Percentiles rank a stretch among this genome's conserved stretches.
phyloP scores from a whole-genome alignment of 2,888 invertebrate species.

The Drosophila imparisetae region DNA sequence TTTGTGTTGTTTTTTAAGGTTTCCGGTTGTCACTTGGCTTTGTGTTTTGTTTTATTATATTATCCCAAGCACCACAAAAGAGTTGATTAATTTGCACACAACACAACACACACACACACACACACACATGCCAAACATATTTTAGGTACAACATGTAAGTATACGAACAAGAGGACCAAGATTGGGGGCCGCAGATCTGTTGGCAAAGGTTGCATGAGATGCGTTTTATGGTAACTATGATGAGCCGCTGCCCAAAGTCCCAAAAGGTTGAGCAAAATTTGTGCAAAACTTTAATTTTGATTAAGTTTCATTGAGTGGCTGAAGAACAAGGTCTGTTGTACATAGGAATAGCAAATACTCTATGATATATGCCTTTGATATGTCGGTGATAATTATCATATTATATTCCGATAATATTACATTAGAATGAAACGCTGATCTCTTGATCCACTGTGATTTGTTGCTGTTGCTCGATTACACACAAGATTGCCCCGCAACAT shows the following conservation, averaged over 20 bases:
- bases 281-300: conserved; percentile 14
- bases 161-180: conserved; percentile 14
- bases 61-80: conserved; percentile 76
- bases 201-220: conserved; percentile 57
- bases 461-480: conserved; percentile 24
- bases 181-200: conserved; percentile 25
- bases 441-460: conserved; percentile 39
- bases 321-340: too few relatives aligned
- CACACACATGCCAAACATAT: conserved; percentile 10
- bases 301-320: conserved; percentile 17
- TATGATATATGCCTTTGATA: conserved; percentile 29
- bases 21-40: conserved; percentile 23
- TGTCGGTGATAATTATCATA: conserved; percentile 1
- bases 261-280: conserved; percentile 24
- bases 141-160: conserved; percentile 17
- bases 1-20: conserved; percentile 17
- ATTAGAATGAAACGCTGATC: conserved; percentile 20
- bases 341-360: background rate
- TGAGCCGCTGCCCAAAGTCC: conserved; percentile 19
- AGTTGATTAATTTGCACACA: conserved; percentile 75
- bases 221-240: conserved; percentile 40
- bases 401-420: conserved; percentile 8
- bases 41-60: conserved; percentile 70
- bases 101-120: conserved; percentile 41
- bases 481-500: conserved; percentile 28